A percentile compares a stretch with the other conserved stretches of the same genome.
Evolutionary conservation across 1,140 invertebrate species (phyloP).

Genomic region (Pseudoatta argentina): DNA sequence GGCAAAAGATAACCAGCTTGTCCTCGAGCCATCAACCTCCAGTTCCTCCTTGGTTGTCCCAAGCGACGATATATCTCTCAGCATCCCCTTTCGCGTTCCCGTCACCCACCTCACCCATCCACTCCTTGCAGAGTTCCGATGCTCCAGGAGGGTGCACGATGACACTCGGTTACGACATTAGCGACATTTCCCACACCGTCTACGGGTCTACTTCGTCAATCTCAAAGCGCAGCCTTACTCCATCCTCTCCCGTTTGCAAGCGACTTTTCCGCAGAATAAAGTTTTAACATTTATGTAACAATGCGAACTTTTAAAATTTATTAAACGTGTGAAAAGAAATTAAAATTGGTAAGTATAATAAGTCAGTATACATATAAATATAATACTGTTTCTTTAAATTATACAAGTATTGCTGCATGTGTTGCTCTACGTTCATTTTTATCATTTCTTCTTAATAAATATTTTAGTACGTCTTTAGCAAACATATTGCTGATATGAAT

Average conservation of each 20-base stretch:
- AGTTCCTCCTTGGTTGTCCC: constrained; percentile 62
- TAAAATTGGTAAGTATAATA: neutral
- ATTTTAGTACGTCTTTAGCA: neutral
- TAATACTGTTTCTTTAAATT: neutral
- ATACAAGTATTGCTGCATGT: neutral
- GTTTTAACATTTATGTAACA: constrained; percentile 31
- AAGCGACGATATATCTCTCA: constrained; percentile 75
- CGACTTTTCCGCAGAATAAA: constrained; percentile 72
- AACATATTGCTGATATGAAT: neutral
- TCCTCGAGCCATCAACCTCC: constrained; percentile 68
- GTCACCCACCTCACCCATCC: constrained; percentile 53
- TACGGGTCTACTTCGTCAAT: constrained; percentile 80
- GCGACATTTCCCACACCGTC: constrained; percentile 79
- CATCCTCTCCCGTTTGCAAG: constrained; percentile 28
- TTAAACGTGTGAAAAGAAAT: neutral
- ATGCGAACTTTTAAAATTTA: neutral
- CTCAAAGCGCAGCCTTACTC: constrained; percentile 70
- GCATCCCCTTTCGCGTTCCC: constrained; percentile 64
- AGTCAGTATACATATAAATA: no score
- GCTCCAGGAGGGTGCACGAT: constrained; percentile 76
- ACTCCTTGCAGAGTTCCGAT: constrained; percentile 67
- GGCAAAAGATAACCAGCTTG: constrained; percentile 74
- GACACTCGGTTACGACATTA: constrained; percentile 83
- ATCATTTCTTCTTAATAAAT: neutral
- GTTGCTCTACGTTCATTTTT: neutral